Base-by-base conservation (phyloP, 2,888 invertebrate species). In the Lymantria dispar region DNA sequence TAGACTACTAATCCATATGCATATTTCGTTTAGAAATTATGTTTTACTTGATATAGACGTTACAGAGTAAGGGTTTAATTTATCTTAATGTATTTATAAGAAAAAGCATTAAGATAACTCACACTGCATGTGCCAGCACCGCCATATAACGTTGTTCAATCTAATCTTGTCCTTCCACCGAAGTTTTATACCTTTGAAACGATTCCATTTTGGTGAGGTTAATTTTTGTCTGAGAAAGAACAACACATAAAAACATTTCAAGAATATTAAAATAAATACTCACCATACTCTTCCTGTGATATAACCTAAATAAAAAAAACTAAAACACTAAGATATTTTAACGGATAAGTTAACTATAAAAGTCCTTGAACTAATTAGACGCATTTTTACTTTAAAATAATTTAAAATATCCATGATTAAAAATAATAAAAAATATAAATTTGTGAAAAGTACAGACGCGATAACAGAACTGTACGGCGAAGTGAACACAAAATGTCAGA, bases 41-140 rank as follows among this genome's bases (percentile, higher is more conserved):
- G 33, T 33, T 33, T 33, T 33, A 33, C 33, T 10, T 33, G 33
- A 33, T 33, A 33, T 33, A 33, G 8, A 33, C 33, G 10, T 33
- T 7, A 33, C 33, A 33, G 10, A 33, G 10, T 10, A 33, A 2
- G 33, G 8, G 38, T 38, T 38, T 1, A 38, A n/a, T 38, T n/a
- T 38, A 38, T 38, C 11, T 38, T 38, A n/a, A 10, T 38, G 33
- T 10, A 10, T 30, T 30, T 30, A 30, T 5, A 30, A 30, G 7
- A 30, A 30, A 8, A 30, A 30, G 8, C 30, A 30, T 8, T 30
- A 29, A 29, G 29, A 15, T 10, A 47, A 66, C 95, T 95, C 89
- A 97, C 97, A 99, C 87, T 99, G 99, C 96, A 99, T 97, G 87
- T 99, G 98, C 98, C 99, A 99, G 85, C 99, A 99, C 83, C 99